These are phyloP conservation scores for Ardeotis arabs DNA, from an alignment of 2,113 vertebrate species.

Conservation along the genomic window DNA sequence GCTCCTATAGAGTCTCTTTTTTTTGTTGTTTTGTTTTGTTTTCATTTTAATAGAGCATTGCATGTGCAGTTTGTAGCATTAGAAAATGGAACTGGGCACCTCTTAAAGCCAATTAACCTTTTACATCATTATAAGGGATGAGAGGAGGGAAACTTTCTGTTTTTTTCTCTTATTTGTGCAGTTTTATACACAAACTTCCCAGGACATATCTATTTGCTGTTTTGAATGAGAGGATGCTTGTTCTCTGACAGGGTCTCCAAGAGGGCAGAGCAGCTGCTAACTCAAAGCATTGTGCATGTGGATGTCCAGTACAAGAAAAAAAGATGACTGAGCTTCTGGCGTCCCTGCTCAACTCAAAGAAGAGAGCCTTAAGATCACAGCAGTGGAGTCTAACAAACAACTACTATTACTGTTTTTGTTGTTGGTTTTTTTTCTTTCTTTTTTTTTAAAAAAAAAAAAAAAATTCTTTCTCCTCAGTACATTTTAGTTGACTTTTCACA, in stretches of 20 bases:
- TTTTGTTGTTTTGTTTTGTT: neutral
- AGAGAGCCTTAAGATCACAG: neutral
- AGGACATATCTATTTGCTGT: neutral
- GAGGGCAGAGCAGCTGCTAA: neutral
- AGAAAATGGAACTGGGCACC: neutral
- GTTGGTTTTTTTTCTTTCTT: neutral
- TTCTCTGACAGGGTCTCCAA: neutral
- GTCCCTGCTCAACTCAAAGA: neutral
- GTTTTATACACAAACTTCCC: neutral
- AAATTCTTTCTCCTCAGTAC: neutral
- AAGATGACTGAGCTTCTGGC: neutral
- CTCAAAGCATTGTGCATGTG: neutral
- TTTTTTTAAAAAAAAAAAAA: neutral
- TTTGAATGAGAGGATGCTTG: neutral
- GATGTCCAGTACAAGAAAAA: neutral
- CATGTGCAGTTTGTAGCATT: neutral
- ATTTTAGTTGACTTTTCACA: neutral
- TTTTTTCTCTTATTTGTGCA: neutral
- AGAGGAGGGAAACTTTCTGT: accelerated
- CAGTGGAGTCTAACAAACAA: neutral
- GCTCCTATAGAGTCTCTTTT: neutral
- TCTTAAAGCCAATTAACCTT: neutral
- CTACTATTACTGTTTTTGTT: neutral
- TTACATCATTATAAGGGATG: neutral
- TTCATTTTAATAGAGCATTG: neutral